These are phyloP conservation scores for Metridium senile DNA, from an alignment of 92 coral and sea anemone genomes.

Conservation along the genomic window DNA sequence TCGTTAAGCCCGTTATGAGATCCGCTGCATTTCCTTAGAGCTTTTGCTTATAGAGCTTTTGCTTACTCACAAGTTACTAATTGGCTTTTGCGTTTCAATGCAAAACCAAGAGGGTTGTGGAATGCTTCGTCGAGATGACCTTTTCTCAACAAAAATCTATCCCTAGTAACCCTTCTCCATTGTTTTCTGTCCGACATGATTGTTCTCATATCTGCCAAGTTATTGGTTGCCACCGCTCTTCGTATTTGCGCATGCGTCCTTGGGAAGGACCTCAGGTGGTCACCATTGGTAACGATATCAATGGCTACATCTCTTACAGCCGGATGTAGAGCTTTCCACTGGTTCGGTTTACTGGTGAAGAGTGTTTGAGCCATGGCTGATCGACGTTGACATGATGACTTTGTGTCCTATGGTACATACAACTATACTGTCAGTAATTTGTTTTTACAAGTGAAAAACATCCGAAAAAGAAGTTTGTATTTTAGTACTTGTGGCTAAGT, in stretches of 20 bases:
- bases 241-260: conserved; percentile 17
- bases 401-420: background rate
- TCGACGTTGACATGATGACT: background rate
- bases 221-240: conserved; percentile 9
- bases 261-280: conserved; percentile 2
- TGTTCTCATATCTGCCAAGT: conserved; percentile 6
- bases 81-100: background rate
- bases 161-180: conserved; percentile 14
- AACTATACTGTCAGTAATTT: background rate
- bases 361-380: background rate
- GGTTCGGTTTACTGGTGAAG: background rate
- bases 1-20: background rate
- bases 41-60: background rate
- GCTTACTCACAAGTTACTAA: background rate
- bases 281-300: conserved; percentile 12
- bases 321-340: conserved; percentile 14
- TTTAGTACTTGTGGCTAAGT: background rate
- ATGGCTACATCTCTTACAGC: conserved; percentile 14
- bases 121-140: background rate
- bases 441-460: too few relatives aligned
- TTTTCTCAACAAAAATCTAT: background rate
- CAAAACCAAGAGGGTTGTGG: conserved; percentile 1
- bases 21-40: background rate
- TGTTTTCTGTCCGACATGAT: conserved; percentile 4
- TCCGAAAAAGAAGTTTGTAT: background rate